Base-by-base conservation (phyloP, 2,113 vertebrate genomes). In the Phycodurus eques region DNA sequence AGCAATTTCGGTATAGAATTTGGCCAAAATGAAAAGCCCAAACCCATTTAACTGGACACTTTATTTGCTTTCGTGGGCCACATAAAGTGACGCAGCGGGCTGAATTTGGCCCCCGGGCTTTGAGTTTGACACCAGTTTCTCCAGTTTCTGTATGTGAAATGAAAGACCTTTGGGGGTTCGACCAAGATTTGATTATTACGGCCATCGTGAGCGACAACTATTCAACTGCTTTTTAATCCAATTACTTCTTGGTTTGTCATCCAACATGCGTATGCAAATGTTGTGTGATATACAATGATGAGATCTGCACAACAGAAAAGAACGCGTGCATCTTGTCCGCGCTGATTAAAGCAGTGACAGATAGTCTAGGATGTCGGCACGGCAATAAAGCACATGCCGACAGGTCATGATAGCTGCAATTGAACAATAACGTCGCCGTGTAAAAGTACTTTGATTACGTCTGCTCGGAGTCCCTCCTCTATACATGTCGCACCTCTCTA, bases 391-490 rank as follows among this genome's bases (percentile, higher is more conserved):
- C 31, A 27, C 66, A 75, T 20, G 35, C 35, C 4, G 33, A 22
- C 54, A 8, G 47, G 46, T 33, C 33, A 47, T 17, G 47, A 71
- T 49, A 68, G 54, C 69, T 68, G 43, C 35, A 35, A 77, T 75
- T 44, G 71, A 22, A 66, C 70, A 73, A 74, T 70, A 78, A 65
- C 71, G 70, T 69, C 20, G 68, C 62, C 69, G 22, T 49, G 73
- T 69, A 73, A 46, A 75, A 56, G 76, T 42, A 72, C 62, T 85
- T 75, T 84, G 74, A 84, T 82, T 77, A 67, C 66, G 31, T 71
- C 83, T 80, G 74, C 71, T 81, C 79, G 67, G 79, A 75, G 70
- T 77, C 59, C 67, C 71, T 65, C 71, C 57, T 63, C 31, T 46
- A 11, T 13, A 13, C 9, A 67, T 2, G 64, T 70, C 42, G 70